Conservation (phyloP, 2,888 invertebrate species). For the Polymixis lichenea region DNA sequence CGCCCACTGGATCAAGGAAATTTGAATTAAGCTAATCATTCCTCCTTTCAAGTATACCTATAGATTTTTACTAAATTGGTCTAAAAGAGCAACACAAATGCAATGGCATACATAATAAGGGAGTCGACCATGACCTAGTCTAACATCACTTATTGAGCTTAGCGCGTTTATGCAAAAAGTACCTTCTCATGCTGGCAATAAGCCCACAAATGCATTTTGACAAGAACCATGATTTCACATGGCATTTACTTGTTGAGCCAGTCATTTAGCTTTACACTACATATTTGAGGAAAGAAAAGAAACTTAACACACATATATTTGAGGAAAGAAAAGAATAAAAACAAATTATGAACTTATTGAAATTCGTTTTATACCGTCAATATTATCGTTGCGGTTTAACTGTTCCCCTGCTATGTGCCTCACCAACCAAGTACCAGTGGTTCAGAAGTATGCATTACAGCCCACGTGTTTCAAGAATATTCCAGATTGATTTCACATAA, state of each 20-base stretch:
- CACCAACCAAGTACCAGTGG: too few relatives aligned
- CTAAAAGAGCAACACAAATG: background rate
- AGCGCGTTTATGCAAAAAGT: background rate
- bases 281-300: background rate
- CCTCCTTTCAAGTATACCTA: background rate
- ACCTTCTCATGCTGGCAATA: slow-evolving; percentile 3
- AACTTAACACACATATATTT: too few relatives aligned
- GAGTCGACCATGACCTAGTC: slow-evolving; percentile 10
- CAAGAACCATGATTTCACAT: background rate
- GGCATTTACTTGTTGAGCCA: too few relatives aligned
- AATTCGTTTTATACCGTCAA: background rate
- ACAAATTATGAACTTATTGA: background rate
- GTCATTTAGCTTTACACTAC: background rate
- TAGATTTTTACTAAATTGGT: background rate
- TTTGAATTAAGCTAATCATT: slow-evolving; percentile 9
- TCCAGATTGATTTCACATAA: slow-evolving; percentile 34
- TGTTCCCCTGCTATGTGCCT: background rate
- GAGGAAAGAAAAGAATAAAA: background rate
- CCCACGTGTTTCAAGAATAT: slow-evolving; percentile 22
- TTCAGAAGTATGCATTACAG: background rate
- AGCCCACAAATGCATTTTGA: slow-evolving; percentile 1
- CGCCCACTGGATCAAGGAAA: slow-evolving; percentile 39
- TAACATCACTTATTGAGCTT: background rate
- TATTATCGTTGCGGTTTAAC: slow-evolving; percentile 54
- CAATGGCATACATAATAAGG: background rate